Conservation (phyloP, 2,113 vertebrate species). For the Dermatemys mawii region DNA sequence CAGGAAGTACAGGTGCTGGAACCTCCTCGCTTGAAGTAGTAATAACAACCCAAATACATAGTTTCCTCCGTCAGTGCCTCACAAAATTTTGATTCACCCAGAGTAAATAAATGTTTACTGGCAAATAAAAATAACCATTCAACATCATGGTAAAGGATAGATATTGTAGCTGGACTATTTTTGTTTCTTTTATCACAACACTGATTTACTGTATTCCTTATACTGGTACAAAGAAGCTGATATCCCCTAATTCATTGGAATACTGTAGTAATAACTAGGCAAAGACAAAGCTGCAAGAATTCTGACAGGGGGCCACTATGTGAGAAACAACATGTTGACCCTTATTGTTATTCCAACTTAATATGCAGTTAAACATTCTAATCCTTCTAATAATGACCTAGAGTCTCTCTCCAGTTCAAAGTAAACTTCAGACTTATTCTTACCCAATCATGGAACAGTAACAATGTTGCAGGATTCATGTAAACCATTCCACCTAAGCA, state of each 20-base stretch:
- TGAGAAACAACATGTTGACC: not conserved
- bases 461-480: not conserved
- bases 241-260: not conserved
- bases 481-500: not conserved
- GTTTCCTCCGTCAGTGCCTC: not conserved
- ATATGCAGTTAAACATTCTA: not conserved
- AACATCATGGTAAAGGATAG: not conserved
- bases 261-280: not conserved
- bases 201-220: not conserved
- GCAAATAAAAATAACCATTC: not conserved
- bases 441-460: not conserved
- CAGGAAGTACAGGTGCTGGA: not conserved
- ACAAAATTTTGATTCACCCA: not conserved
- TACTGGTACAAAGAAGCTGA: not conserved
- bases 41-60: not conserved
- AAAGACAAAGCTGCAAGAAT: not conserved
- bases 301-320: not conserved
- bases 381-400: not conserved
- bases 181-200: not conserved
- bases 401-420: not conserved
- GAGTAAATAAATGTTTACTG: not conserved
- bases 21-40: not conserved
- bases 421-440: not conserved
- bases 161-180: accelerated
- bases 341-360: not conserved